Conservation (phyloP, 2,113 vertebrate genomes). For the Dromaius novaehollandiae region DNA sequence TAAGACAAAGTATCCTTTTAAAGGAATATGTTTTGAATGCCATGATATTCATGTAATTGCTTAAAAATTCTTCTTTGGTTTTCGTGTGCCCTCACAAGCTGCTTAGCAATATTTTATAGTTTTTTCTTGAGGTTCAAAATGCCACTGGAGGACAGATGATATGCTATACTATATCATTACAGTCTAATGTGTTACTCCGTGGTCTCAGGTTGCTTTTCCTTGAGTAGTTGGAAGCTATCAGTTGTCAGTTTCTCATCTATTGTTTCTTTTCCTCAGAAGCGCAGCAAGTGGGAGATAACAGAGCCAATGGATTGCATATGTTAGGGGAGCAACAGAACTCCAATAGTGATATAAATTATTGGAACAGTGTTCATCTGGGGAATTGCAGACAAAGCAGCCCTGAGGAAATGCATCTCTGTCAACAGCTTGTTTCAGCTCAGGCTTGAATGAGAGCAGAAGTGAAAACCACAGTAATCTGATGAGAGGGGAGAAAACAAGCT, state of each 20-base stretch:
- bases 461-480: conserved; percentile 70
- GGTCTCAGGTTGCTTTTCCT: conserved; percentile 74
- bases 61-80: not conserved
- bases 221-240: conserved; percentile 75
- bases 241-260: conserved; percentile 81
- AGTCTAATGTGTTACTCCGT: conserved; percentile 45
- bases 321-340: conserved; percentile 72
- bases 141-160: conserved; percentile 59
- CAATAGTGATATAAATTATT: conserved; percentile 50
- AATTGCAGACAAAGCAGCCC: conserved; percentile 72
- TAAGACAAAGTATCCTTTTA: not conserved
- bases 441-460: conserved; percentile 67
- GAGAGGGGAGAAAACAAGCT: conserved; percentile 72
- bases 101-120: conserved; percentile 42
- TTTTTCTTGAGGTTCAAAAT: conserved; percentile 57
- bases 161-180: conserved; percentile 21
- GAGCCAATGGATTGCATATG: conserved; percentile 69
- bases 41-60: not conserved
- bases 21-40: not conserved
- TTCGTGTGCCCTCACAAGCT: not conserved
- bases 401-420: conserved; percentile 80
- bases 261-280: conserved; percentile 85
- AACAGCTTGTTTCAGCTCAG: conserved; percentile 76
- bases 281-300: conserved; percentile 80
- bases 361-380: conserved; percentile 56